Conservation (phyloP, 2,797 vertebrate genomes). For the Platyrinchus mystaceus region DNA sequence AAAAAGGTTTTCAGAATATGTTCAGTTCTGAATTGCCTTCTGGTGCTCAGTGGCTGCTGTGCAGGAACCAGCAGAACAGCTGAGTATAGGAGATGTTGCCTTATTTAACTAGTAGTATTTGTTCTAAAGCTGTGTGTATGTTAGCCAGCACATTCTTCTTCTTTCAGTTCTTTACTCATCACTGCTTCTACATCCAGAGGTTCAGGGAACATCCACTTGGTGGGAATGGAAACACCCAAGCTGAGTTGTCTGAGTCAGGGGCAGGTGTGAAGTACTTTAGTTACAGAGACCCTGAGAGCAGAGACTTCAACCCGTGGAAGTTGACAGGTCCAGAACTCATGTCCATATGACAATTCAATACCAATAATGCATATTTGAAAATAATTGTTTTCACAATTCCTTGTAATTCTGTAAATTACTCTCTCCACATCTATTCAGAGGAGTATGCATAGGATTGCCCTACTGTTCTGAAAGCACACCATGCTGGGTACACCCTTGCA, state of each 20-base stretch:
- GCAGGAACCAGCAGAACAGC: background rate
- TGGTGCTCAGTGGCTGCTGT: background rate
- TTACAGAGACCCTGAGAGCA: background rate
- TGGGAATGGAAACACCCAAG: background rate
- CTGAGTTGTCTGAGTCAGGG: accelerated
- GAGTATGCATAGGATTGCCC: background rate
- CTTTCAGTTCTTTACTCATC: background rate
- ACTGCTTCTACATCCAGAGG: background rate
- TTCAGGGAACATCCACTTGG: background rate
- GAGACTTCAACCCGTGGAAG: background rate
- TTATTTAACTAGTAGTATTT: background rate
- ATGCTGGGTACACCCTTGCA: background rate
- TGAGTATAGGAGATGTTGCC: background rate
- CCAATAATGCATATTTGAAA: background rate
- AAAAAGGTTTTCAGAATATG: background rate
- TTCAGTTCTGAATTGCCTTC: background rate
- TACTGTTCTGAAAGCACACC: background rate
- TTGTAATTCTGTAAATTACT: background rate
- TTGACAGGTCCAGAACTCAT: background rate
- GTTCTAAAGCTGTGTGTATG: background rate
- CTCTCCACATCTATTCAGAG: background rate
- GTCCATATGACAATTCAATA: background rate
- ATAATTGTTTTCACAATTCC: background rate
- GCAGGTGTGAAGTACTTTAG: background rate
- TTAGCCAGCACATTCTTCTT: background rate